Conservation (phyloP, 2,797 vertebrate genomes). For the Psittacula derbiana region DNA sequence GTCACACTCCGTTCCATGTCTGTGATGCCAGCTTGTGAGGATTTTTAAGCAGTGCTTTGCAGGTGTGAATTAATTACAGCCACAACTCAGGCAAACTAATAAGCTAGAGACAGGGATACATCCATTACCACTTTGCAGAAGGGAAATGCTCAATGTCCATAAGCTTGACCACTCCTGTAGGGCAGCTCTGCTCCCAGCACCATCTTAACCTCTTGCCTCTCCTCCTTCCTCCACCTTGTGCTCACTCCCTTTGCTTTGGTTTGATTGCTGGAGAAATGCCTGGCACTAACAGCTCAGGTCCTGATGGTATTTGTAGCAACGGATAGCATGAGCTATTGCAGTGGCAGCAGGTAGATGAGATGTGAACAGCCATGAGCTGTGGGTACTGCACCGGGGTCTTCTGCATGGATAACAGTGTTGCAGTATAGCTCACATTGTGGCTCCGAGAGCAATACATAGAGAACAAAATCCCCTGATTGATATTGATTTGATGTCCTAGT, state of each 20-base stretch:
- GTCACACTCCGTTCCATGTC: not conserved
- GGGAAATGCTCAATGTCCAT: not conserved
- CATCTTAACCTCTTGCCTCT: not conserved
- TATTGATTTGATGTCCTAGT: not conserved
- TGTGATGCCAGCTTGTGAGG: not conserved
- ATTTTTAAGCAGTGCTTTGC: not conserved
- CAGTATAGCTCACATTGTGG: accelerated
- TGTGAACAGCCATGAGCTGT: accelerated
- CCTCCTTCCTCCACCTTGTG: not conserved
- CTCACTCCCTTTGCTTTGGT: not conserved
- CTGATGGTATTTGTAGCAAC: not conserved
- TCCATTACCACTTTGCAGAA: not conserved
- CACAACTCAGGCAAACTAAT: not conserved
- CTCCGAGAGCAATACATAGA: not conserved
- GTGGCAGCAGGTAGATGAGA: not conserved
- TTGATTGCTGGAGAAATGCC: not conserved
- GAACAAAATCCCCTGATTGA: not conserved
- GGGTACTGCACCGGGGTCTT: not conserved
- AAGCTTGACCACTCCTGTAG: not conserved
- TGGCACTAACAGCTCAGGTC: accelerated
- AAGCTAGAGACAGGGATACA: not conserved
- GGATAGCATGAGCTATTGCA: not conserved
- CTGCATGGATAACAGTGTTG: not conserved
- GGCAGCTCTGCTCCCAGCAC: not conserved
- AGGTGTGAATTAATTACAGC: not conserved